Evolutionary conservation across 2,888 invertebrate genomes (phyloP).

Genomic region (Subacronicta megacephala): DNA sequence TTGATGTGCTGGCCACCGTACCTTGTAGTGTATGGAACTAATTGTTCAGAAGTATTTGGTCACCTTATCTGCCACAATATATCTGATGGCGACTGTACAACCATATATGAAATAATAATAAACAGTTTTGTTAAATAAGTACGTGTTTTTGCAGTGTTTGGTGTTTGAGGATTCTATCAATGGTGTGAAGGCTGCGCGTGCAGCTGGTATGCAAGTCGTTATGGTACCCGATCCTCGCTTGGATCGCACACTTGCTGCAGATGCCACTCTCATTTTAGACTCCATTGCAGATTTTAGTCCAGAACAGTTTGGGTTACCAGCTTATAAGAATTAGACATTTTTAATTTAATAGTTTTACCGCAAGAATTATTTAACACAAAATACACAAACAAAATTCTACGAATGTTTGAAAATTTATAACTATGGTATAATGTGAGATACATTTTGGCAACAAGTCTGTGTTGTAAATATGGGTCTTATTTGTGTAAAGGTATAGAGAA

Average conservation of each 20-base stretch:
- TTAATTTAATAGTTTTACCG: no score
- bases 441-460: neutral
- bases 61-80: no score
- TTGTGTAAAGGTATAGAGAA: slow-evolving; percentile 6
- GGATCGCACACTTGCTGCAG: slow-evolving; percentile 68
- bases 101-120: no score
- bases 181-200: slow-evolving; percentile 93
- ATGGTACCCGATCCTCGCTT: slow-evolving; percentile 93
- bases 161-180: slow-evolving; percentile 98
- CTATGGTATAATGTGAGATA: no score
- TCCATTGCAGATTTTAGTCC: slow-evolving; percentile 94
- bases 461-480: neutral
- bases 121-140: neutral
- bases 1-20: no score
- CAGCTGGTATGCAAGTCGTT: slow-evolving; percentile 96
- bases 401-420: no score
- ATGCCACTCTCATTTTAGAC: slow-evolving; percentile 92
- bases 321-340: slow-evolving; percentile 63
- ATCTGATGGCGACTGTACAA: no score
- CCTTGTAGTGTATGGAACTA: no score
- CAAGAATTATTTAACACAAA: no score
- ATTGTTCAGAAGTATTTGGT: no score
- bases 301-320: slow-evolving; percentile 95
- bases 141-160: slow-evolving; percentile 89
- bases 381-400: no score